Evolutionary conservation across 2,797 vertebrate species (phyloP), one percentile per base, ranked within the genome.

Genomic region (Molossus molossus): DNA sequence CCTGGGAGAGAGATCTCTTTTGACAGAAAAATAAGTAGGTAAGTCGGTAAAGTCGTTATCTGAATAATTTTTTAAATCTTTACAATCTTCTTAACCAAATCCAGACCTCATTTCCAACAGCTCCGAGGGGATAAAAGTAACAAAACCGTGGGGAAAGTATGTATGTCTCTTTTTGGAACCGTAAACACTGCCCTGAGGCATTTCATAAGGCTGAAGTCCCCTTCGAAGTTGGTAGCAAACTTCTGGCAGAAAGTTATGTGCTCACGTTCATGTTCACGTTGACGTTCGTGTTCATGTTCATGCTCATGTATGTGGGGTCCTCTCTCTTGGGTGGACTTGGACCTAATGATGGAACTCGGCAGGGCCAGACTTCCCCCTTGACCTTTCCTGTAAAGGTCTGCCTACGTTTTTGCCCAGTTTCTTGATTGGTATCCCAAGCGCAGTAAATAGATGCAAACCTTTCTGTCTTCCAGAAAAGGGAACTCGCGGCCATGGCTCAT

Each of bases 1-100:
- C n/a, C 50, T 37, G 20, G 53, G 23, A 92, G 13, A 72, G 40
- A 70, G 13, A 45, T 45, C 20, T 48, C 62, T 90, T 94, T 80
- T 21, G 45, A n/a, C 29, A 29, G 23, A 55, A 80, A 62, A 91
- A 58, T 33, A 76, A 37, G 33, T n/a, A 29, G 55, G 55, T 77
- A 67, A 29, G 40, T 45, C 40, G 6, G 40, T 45, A 50, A 50
- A 92, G 29, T 67, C 3, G 62, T 67, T 10, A 67, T 23, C 9
- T 40, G 45, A 76, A 90, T 81, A 86, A 37, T 29, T 82, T 62
- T 86, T 81, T 21, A 12, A 15, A 79, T 72, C 25, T 76, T 93
- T 84, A 62, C 72, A 84, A 29, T 93, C 94, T 11, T 0, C 53
- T 73, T 67, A 77, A 58, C 17, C 33, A 65, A 89, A 62, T 60